Base-by-base conservation (phyloP, 2,888 invertebrate genomes). In the Cheilosia pagana region DNA sequence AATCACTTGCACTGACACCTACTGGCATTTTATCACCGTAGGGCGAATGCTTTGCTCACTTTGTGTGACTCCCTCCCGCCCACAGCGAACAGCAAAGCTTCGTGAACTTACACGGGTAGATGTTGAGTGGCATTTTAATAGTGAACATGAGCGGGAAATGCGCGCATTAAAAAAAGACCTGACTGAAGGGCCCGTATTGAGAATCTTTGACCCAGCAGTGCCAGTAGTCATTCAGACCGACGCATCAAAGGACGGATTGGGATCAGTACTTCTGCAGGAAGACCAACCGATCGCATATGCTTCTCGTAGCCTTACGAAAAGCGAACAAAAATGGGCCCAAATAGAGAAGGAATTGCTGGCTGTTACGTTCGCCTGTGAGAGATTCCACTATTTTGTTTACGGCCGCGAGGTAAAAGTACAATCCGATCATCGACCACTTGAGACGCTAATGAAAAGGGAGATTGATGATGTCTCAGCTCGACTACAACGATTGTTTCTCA, bases 261-360 rank as follows among this genome's bases (percentile, higher is more conserved):
- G 31, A 31, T 31, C 31, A 2, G 31, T 31, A 10, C 31, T 31
- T 8, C 31, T 31, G 31, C 31, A 31, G 31, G 31, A 31, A 2
- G 31, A 31, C 31, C 31, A 31, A 31, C 31, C 31, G 31, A 31
- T 31, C 8, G 31, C 31, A 31, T 31, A 31, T 31, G 31, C 31
- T 31, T 31, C 31, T 31, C 31, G 31, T 31, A 31, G 10, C 10
- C 10, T 31, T 10, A 10, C 10, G 3, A 10, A 10, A 31, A 31
- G 10, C 10, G 10, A 10, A 3, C 10, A 10, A 10, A 10, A 10
- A 10, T 10, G 31, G 10, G 10, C 89, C 5, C 90, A 91, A 87
- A 90, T 91, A 12, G 90, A 91, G 87, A 90, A 90, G 86, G 89
- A 91, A 86, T 68, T 89, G 8, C 78, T 90, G 63, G 89, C 89